Conservation (phyloP, 2,797 vertebrate genomes). For the Coregonus sp. region DNA sequence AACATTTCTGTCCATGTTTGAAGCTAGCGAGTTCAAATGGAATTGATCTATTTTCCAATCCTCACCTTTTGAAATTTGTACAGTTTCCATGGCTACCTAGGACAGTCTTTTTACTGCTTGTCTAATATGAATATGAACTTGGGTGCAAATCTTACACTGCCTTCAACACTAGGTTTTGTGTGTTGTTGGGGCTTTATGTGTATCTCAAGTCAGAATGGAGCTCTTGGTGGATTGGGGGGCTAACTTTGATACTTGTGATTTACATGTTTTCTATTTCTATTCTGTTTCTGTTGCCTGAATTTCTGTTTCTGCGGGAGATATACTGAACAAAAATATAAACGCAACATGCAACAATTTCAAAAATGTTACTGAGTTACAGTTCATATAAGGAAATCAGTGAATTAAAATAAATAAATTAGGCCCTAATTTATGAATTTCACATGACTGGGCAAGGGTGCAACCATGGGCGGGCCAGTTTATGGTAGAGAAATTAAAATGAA, state of each 20-base stretch:
- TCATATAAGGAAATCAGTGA: no score
- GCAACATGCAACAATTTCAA: conserved; percentile 12
- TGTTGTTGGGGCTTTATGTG: not conserved
- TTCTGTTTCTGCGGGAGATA: conserved; percentile 17
- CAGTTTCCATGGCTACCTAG: conserved; percentile 50
- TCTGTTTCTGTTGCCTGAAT: not conserved
- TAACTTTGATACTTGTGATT: conserved; percentile 4
- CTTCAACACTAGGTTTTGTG: not conserved
- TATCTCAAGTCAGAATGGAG: not conserved
- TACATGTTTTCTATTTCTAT: conserved; percentile 1
- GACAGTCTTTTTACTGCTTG: conserved; percentile 26
- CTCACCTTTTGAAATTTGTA: not conserved
- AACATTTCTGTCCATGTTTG: conserved; percentile 5
- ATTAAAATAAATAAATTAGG: no score
- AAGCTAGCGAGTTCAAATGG: not conserved
- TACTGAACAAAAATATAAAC: no score
- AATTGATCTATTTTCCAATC: not conserved
- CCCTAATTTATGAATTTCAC: no score
- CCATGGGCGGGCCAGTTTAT: no score
- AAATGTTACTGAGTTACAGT: no score
- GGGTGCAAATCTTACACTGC: not conserved
- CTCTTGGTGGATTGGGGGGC: not conserved
- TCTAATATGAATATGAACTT: not conserved
- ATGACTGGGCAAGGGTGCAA: no score
- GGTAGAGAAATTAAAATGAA: no score